A percentile compares a stretch with the other conserved stretches of the same genome.
phyloP scores from a whole-genome alignment of 2,797 vertebrate genomes.

The Enteromius treurensis region DNA sequence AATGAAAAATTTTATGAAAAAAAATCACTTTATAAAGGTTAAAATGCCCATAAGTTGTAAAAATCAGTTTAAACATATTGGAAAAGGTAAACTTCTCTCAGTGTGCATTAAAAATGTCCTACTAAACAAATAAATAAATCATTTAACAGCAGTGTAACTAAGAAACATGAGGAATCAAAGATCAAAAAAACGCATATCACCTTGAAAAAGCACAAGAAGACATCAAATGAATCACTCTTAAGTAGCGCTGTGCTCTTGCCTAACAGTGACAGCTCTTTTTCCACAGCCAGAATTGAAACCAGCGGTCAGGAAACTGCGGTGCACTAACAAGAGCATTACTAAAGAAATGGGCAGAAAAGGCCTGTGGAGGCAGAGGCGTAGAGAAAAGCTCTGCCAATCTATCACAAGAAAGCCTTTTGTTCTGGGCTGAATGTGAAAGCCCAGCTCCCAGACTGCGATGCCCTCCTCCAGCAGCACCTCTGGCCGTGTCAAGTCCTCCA shows the following conservation, averaged over 20 bases:
- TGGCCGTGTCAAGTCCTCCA: conserved; percentile 42
- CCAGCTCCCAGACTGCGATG: conserved; percentile 22
- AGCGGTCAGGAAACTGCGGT: conserved; percentile 11
- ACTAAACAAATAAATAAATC: no score
- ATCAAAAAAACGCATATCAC: not conserved
- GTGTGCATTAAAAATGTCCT: no score
- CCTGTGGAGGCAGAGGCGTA: conserved; percentile 32
- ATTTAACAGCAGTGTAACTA: not conserved
- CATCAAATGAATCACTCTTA: not conserved
- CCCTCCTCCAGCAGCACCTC: conserved; percentile 43
- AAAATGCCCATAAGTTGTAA: no score
- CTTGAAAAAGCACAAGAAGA: not conserved
- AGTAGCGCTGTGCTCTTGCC: not conserved
- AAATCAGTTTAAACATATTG: not conserved
- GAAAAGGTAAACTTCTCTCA: no score
- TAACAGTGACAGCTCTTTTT: not conserved
- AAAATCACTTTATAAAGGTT: no score
- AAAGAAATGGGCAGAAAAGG: conserved; percentile 24
- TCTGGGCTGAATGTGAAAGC: conserved; percentile 37
- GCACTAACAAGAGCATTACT: conserved; percentile 38
- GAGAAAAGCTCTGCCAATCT: conserved; percentile 39
- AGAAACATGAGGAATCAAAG: not conserved
- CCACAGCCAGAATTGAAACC: not conserved
- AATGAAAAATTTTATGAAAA: no score
- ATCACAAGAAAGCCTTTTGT: conserved; percentile 45